Base-by-base conservation (phyloP, 37 sponge, comb jelly and placozoan species). In the Chondrosia reniformis region DNA sequence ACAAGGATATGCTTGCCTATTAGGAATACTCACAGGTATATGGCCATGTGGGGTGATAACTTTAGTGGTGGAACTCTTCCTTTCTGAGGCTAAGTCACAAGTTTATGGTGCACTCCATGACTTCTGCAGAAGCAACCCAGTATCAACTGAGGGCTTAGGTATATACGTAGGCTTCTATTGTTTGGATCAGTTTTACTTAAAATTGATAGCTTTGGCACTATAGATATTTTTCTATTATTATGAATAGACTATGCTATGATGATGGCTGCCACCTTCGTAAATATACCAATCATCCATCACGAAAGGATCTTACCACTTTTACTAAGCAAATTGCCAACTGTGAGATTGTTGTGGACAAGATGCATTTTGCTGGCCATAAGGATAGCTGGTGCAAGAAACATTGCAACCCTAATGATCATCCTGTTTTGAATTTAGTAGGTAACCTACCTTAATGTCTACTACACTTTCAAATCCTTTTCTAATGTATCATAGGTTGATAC, bases 291-390 rank as follows among this genome's bases (percentile, higher is more conserved):
- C 79, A 85, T 45, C 34, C 39, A 8, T 27, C 30, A 15, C 42
- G 85, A 78, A 2, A 12, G 21, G 25, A 67, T 10, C 30, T 69
- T 0, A 85, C 85, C 9, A 21, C 2, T 0, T 40, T 59, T 3
- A 71, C 76, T 13, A 44, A 34, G 5, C 24, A 46, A 2, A 39
- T 85, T 33, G 36, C 75, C 32, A 33, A 61, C 25, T 3, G 1
- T 13, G 30, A 79, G 6, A 73, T 85, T 1, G 85, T 79, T 1
- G 42, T 85, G 0, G 85, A 85, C 55, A 85, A 69, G 42, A 79
- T 85, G 80, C 85, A 85, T 28, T 74, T 85, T 8, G 4, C 36
- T 4, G 85, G 85, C 10, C 85, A 85, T 58, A 79, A 39, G 2
- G 85, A 85, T 62, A 8, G 0, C 0, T 85, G 85, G 85, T 85